These are phyloP conservation scores for Gymnoscelis rufifasciata DNA, from an alignment of 2,888 invertebrate species.

Conservation along the genomic window DNA sequence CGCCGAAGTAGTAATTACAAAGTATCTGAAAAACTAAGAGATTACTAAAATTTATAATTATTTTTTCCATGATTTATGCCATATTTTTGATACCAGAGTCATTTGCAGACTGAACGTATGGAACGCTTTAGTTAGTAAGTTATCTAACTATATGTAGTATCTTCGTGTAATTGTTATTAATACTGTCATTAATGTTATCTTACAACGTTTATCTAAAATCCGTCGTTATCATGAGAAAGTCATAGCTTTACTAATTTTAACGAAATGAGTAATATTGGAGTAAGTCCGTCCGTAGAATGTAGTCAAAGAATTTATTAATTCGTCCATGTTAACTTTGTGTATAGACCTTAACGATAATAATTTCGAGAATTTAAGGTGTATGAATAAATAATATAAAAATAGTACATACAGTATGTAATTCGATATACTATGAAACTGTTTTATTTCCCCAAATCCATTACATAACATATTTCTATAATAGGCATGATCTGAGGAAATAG, in stretches of 20 bases:
- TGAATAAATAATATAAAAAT: slow-evolving; percentile 44
- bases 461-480: too few relatives aligned
- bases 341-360: slow-evolving; percentile 53
- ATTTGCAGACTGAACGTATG: slow-evolving; percentile 63
- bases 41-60: slow-evolving; percentile 48
- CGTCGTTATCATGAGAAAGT: slow-evolving; percentile 67
- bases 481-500: too few relatives aligned
- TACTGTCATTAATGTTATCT: slow-evolving; percentile 15
- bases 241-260: slow-evolving; percentile 72
- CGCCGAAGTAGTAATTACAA: slow-evolving; percentile 69
- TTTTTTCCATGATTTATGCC: slow-evolving; percentile 38
- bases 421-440: slow-evolving; percentile 52
- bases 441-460: too few relatives aligned
- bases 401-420: slow-evolving; percentile 70
- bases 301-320: slow-evolving; percentile 34
- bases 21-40: slow-evolving; percentile 70
- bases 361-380: slow-evolving; percentile 53
- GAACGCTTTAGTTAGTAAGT: slow-evolving; percentile 56
- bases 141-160: slow-evolving; percentile 52
- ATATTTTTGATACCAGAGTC: slow-evolving; percentile 62
- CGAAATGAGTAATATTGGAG: slow-evolving; percentile 45
- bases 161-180: slow-evolving; percentile 39
- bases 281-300: slow-evolving; percentile 53
- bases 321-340: slow-evolving; percentile 47
- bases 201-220: slow-evolving; percentile 35